Evolutionary conservation across 2,797 vertebrate species (phyloP).

Genomic region (Acanthurus leucopareius): DNA sequence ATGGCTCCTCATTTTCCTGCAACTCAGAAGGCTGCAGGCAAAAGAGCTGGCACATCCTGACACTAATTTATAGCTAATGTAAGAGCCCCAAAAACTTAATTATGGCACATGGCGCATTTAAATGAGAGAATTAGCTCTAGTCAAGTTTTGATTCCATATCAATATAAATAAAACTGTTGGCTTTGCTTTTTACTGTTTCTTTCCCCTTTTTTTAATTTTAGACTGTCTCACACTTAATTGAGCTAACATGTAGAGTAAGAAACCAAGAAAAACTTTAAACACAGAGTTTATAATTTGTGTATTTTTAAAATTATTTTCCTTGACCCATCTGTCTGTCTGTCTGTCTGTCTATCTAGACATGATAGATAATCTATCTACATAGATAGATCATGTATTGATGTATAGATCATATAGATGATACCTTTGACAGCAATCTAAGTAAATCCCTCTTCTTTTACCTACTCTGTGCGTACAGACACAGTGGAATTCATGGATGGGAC

Average conservation of each 20-base stretch:
- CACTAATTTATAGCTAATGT: constrained; percentile 39
- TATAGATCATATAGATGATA: background rate
- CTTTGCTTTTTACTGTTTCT: background rate
- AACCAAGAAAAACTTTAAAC: background rate
- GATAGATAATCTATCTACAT: no score
- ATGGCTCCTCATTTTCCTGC: constrained; percentile 32
- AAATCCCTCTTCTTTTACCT: background rate
- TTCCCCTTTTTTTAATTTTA: background rate
- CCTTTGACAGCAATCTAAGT: background rate
- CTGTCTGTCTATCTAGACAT: no score
- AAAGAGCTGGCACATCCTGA: constrained; percentile 25
- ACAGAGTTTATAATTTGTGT: constrained; percentile 22
- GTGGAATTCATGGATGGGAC: constrained; percentile 14
- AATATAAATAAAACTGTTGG: constrained; percentile 4
- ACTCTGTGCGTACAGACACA: background rate
- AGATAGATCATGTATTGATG: background rate
- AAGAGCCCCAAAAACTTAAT: constrained; percentile 31
- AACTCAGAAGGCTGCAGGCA: constrained; percentile 32
- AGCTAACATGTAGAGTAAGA: background rate
- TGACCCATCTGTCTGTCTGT: no score
- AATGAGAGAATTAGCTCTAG: constrained; percentile 24
- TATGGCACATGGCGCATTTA: constrained; percentile 28
- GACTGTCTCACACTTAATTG: background rate
- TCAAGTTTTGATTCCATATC: background rate
- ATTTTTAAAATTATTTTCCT: no score